These are phyloP conservation scores for Thinocorus orbignyianus DNA, from an alignment of 2,113 vertebrate species.

Conservation along the genomic window DNA sequence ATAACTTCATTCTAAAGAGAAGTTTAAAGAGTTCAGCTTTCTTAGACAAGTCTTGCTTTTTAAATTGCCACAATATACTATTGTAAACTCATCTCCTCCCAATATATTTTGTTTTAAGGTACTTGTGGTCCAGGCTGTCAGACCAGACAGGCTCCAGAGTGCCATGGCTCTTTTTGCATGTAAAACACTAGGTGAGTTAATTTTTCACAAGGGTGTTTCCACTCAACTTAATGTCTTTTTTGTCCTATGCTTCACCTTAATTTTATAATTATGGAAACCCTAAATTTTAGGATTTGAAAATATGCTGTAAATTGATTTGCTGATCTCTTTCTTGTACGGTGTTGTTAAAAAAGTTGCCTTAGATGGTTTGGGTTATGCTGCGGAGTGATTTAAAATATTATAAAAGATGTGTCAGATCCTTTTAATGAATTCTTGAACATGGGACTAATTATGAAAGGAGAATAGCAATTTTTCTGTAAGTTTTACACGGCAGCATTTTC, in stretches of 20 bases:
- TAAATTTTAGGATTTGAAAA: not conserved
- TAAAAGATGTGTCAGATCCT: not conserved
- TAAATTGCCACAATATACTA: not conserved
- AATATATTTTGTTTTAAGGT: conserved; percentile 76
- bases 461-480: not conserved
- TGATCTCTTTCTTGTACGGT: not conserved
- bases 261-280: not conserved
- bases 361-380: not conserved
- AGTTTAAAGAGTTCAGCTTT: not conserved
- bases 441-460: not conserved
- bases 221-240: not conserved
- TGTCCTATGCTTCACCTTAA: not conserved
- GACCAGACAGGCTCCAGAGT: conserved; percentile 92
- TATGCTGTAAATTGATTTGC: not conserved
- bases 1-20: not conserved
- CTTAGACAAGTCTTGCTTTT: not conserved
- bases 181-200: conserved; percentile 85
- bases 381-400: not conserved
- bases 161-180: conserved; percentile 89
- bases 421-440: not conserved
- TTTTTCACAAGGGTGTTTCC: not conserved
- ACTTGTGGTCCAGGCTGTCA: conserved; percentile 88
- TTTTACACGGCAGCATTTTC: not conserved
- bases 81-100: not conserved
- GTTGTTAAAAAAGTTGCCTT: not conserved